Conservation (phyloP, 2,888 invertebrate genomes). For the Euzetes globulus region DNA sequence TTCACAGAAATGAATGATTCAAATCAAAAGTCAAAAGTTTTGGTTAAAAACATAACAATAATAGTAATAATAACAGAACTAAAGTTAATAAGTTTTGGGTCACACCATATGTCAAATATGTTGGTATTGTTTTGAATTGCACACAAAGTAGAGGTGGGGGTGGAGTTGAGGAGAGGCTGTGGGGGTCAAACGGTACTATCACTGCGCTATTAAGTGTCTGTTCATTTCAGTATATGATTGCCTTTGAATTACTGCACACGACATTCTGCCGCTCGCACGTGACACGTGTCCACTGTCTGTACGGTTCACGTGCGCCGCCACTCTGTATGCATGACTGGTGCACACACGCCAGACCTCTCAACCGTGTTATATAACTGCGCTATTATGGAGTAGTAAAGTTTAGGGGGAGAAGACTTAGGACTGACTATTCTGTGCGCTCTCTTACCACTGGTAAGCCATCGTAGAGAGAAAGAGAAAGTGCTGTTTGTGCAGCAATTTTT, state of each 20-base stretch:
- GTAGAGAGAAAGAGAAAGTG: neutral
- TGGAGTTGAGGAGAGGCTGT: neutral
- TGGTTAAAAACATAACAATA: neutral
- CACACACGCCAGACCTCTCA: neutral
- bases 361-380: neutral
- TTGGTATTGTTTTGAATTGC: neutral
- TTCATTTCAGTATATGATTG: neutral
- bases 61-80: neutral
- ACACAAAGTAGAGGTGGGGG: neutral
- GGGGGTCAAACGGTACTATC: neutral
- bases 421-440: too few relatives aligned
- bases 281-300: neutral
- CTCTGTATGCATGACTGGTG: neutral
- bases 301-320: neutral
- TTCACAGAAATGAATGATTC: neutral
- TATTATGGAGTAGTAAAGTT: neutral
- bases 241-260: neutral
- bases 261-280: neutral
- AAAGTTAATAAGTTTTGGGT: constrained; percentile 19
- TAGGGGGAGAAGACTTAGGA: neutral
- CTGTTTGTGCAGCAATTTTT: neutral
- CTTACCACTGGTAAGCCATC: too few relatives aligned
- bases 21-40: neutral
- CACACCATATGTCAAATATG: constrained; percentile 20
- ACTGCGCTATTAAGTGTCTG: constrained; percentile 9